Evolutionary conservation across 2,888 invertebrate species (phyloP).

Genomic region (Aphodius granarius): DNA sequence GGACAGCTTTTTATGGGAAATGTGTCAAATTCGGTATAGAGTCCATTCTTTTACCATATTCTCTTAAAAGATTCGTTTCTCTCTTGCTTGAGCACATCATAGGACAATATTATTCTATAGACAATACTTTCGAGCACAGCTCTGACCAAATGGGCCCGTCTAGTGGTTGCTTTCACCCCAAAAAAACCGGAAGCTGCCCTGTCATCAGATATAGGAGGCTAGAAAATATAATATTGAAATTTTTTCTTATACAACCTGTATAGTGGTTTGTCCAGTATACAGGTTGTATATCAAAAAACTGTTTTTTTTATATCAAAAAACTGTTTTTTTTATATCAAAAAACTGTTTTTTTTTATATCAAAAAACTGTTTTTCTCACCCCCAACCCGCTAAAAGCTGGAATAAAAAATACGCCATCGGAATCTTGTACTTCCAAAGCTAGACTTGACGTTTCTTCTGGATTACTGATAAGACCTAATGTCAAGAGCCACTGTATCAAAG

Average conservation of each 20-base stretch:
- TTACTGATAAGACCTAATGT: slow-evolving; percentile 68
- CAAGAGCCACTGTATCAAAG: slow-evolving; percentile 84
- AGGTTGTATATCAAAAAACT: neutral
- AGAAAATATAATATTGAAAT: too few relatives aligned
- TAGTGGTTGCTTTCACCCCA: slow-evolving; percentile 74
- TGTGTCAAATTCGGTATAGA: too few relatives aligned
- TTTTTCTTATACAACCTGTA: neutral
- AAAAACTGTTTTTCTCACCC: slow-evolving; percentile 59
- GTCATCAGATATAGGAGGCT: slow-evolving; percentile 90
- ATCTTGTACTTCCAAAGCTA: slow-evolving; percentile 70
- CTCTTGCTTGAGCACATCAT: slow-evolving; percentile 71
- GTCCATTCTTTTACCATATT: too few relatives aligned
- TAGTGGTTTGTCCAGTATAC: neutral
- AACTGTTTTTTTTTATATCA: neutral
- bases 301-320: neutral
- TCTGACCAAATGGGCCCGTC: slow-evolving; percentile 76
- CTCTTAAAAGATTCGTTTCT: slow-evolving; percentile 31
- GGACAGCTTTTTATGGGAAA: too few relatives aligned
- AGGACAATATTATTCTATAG: slow-evolving; percentile 79
- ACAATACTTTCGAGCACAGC: slow-evolving; percentile 85
- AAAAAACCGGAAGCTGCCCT: slow-evolving; percentile 83
- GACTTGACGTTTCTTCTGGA: slow-evolving; percentile 65
- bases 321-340: neutral
- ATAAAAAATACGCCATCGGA: slow-evolving; percentile 83
- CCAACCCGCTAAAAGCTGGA: slow-evolving; percentile 87